Conservation (phyloP, 1,140 invertebrate genomes). For the Bombus confusus region DNA sequence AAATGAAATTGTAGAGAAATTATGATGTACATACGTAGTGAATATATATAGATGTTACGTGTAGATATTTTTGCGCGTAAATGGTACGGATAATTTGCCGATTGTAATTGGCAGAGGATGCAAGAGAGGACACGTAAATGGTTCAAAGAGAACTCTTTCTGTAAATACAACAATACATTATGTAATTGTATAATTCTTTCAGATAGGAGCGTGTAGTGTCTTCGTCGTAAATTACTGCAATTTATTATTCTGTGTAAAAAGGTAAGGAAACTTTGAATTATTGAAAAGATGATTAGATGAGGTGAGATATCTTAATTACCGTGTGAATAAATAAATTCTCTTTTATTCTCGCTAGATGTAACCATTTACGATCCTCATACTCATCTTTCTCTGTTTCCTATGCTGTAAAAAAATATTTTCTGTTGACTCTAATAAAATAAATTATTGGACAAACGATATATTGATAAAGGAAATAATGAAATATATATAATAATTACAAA, state of each 20-base stretch:
- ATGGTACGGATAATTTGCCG: not conserved
- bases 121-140: not conserved
- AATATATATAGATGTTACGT: not conserved
- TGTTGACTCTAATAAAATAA: not conserved
- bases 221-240: not conserved
- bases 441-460: not conserved
- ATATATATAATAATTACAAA: no score
- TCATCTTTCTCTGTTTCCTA: not conserved
- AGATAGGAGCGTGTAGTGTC: not conserved
- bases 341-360: no score
- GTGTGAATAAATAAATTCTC: no score
- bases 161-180: not conserved
- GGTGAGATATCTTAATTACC: no score
- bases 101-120: not conserved
- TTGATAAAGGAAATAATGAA: not conserved
- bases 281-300: not conserved
- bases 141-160: not conserved
- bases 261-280: no score
- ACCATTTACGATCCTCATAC: no score
- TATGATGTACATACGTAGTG: not conserved
- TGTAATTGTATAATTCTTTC: not conserved
- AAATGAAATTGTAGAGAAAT: not conserved
- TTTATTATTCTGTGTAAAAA: not conserved
- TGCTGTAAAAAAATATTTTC: not conserved
- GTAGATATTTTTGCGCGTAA: not conserved